Conservation (phyloP, 2,888 invertebrate genomes). For the Hedya salicella region DNA sequence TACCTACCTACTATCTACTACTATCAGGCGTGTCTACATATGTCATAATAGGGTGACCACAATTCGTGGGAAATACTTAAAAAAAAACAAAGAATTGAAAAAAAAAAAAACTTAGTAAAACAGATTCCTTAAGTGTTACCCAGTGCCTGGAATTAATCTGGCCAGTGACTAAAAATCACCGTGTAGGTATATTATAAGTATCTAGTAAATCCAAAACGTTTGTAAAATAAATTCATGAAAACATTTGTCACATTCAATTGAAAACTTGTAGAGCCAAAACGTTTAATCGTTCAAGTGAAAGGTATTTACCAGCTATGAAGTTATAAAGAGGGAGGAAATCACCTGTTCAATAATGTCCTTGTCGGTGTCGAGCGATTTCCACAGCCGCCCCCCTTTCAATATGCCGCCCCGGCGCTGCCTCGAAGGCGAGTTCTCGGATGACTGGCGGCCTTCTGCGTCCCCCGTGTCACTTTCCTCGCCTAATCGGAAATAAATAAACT, state of each 20-base stretch:
- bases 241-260: not conserved
- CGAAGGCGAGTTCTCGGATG: slow-evolving; percentile 83
- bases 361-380: slow-evolving; percentile 86
- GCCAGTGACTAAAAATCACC: too few relatives aligned
- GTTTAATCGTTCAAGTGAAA: not conserved
- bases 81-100: too few relatives aligned
- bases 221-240: too few relatives aligned
- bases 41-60: too few relatives aligned
- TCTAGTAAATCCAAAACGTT: too few relatives aligned
- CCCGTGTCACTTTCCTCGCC: slow-evolving; percentile 77
- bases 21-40: too few relatives aligned
- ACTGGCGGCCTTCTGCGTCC: slow-evolving; percentile 69
- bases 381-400: slow-evolving; percentile 90
- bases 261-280: not conserved
- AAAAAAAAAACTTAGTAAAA: too few relatives aligned
- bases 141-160: too few relatives aligned
- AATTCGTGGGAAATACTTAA: too few relatives aligned
- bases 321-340: slow-evolving; percentile 43
- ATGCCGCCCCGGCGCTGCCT: slow-evolving; percentile 89
- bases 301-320: not conserved
- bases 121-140: too few relatives aligned
- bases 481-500: slow-evolving; percentile 44
- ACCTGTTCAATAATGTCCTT: slow-evolving; percentile 83
- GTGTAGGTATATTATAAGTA: too few relatives aligned
- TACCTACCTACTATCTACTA: too few relatives aligned